phyloP scores from a whole-genome alignment of 2,113 vertebrate genomes.

The Fulica atra region DNA sequence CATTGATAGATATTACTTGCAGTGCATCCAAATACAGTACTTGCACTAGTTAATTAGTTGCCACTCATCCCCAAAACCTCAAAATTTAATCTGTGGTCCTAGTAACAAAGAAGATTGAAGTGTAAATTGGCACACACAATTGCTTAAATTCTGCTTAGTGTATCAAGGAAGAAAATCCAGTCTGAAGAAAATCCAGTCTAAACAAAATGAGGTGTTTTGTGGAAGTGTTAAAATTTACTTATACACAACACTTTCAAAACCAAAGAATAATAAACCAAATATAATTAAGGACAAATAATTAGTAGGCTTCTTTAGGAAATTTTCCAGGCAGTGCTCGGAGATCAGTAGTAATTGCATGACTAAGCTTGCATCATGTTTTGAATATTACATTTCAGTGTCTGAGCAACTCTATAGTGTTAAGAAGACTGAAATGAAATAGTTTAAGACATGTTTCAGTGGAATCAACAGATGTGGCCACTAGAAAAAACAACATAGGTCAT shows the following conservation, averaged over 20 bases:
- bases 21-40: background rate
- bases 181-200: background rate
- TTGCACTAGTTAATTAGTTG: background rate
- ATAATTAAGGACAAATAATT: background rate
- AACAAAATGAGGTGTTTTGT: background rate
- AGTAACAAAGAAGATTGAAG: background rate
- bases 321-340: background rate
- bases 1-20: background rate
- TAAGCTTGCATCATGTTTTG: background rate
- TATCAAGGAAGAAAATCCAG: background rate
- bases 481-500: rapidly evolving
- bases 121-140: background rate
- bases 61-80: background rate
- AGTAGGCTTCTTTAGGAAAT: background rate
- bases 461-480: background rate
- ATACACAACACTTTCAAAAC: background rate
- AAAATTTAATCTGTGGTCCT: background rate
- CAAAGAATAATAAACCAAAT: background rate
- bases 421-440: background rate
- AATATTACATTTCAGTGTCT: background rate
- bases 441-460: background rate
- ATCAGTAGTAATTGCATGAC: background rate
- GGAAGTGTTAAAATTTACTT: background rate
- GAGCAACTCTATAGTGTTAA: background rate
- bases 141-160: background rate